Percentiles rank a stretch among this genome's conserved stretches.
phyloP scores from a whole-genome alignment of 2,113 vertebrate genomes.

The Hiodon alosoides region DNA sequence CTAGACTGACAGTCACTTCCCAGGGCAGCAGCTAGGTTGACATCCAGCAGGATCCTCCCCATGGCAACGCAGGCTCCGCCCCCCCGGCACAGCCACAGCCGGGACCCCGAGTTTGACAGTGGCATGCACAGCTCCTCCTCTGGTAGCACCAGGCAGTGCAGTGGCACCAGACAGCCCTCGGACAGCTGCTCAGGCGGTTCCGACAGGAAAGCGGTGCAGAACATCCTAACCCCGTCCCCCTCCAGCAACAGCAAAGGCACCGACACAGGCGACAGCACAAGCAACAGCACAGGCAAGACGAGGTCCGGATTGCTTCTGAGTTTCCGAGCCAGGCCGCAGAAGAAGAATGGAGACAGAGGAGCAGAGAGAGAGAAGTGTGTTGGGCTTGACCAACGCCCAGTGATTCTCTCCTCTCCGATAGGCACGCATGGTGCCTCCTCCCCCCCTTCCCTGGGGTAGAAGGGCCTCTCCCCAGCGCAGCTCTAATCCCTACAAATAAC shows the following conservation, averaged over 20 bases:
- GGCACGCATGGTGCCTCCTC: conserved; percentile 25
- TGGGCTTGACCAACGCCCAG: neutral
- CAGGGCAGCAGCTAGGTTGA: conserved; percentile 26
- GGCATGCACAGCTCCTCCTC: conserved; percentile 64
- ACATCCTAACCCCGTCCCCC: conserved; percentile 49
- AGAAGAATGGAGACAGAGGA: neutral
- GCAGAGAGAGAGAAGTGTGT: neutral
- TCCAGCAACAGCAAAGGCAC: too few relatives aligned
- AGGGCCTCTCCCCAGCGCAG: conserved; percentile 33
- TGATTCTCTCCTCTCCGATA: neutral
- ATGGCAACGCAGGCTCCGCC: conserved; percentile 50
- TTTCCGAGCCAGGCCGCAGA: neutral
- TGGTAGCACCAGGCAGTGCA: conserved; percentile 72
- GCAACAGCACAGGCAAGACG: too few relatives aligned
- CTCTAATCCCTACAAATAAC: conserved; percentile 70
- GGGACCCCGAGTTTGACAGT: conserved; percentile 43
- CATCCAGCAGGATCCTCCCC: conserved; percentile 61
- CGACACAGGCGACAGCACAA: too few relatives aligned
- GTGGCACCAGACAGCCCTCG: conserved; percentile 61
- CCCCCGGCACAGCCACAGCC: conserved; percentile 44
- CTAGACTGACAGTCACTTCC: neutral
- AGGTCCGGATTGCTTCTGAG: too few relatives aligned
- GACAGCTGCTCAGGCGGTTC: conserved; percentile 55
- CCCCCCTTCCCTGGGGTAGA: neutral
- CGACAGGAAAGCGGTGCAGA: conserved; percentile 68